These are phyloP conservation scores for Abscondita cerata DNA, from an alignment of 2,888 invertebrate species.

Conservation along the genomic window DNA sequence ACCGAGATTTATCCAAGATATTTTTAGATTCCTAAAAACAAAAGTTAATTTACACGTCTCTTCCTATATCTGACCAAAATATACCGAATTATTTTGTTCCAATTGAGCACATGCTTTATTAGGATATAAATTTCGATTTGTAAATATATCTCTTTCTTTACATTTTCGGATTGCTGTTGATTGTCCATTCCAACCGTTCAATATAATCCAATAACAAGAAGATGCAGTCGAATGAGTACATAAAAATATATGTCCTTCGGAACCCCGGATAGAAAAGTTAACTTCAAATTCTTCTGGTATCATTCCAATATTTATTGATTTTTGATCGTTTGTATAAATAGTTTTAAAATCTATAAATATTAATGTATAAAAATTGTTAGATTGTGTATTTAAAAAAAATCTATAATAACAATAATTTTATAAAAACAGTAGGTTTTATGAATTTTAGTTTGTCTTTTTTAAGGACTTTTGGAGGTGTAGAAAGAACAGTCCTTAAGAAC, in stretches of 20 bases:
- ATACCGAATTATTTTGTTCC: not conserved
- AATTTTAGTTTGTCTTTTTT: no score
- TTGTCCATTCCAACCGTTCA: slow-evolving; percentile 45
- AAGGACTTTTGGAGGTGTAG: no score
- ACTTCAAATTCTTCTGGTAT: slow-evolving; percentile 3
- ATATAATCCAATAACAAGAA: slow-evolving; percentile 51
- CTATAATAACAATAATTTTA: no score
- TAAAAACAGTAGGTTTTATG: no score
- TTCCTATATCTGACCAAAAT: no score
- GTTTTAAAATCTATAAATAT: slow-evolving; percentile 14
- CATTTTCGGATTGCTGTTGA: slow-evolving; percentile 47
- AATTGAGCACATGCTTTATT: not conserved
- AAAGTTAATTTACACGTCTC: no score
- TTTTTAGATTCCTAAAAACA: no score
- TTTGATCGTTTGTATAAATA: not conserved
- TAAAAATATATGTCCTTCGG: slow-evolving; percentile 46
- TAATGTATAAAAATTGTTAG: no score
- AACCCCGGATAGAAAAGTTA: slow-evolving; percentile 42
- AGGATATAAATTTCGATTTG: not conserved
- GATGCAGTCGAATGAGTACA: slow-evolving; percentile 38
- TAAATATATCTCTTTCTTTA: slow-evolving; percentile 29
- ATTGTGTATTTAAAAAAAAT: no score
- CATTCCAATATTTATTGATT: not conserved
- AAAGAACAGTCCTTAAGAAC: no score
- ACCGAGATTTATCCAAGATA: no score